Conservation (phyloP, 2,797 vertebrate species). For the Monodelphis domestica region DNA sequence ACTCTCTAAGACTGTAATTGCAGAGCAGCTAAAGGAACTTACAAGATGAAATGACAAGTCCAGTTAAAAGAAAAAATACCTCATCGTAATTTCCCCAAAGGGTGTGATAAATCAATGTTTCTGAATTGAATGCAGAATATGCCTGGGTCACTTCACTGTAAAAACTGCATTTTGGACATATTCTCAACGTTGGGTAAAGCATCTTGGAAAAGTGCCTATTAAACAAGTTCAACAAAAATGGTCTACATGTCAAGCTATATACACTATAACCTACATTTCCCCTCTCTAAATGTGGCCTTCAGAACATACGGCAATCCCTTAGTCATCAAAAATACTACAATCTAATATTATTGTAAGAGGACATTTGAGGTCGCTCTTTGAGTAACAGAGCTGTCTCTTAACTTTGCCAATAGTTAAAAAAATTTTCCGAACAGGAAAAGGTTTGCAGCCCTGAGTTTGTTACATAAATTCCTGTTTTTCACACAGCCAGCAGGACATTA, state of each 20-base stretch:
- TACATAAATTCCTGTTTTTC: conserved; percentile 91
- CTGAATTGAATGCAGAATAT: not conserved
- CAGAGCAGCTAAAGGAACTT: not conserved
- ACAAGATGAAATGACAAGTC: not conserved
- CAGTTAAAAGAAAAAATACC: not conserved
- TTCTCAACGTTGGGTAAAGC: conserved; percentile 53
- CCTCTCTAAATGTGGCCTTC: conserved; percentile 24
- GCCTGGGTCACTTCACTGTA: not conserved
- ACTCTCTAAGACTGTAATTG: not conserved
- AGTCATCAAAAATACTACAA: conserved; percentile 86
- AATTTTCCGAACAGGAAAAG: conserved; percentile 87
- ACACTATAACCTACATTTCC: conserved; percentile 21
- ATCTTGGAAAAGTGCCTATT: conserved; percentile 69
- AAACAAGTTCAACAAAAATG: conserved; percentile 63
- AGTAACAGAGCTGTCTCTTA: conserved; percentile 84
- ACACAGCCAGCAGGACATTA: conserved; percentile 82
- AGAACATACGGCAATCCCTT: conserved; percentile 78
- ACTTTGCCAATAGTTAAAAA: conserved; percentile 86
- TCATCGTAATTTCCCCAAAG: not conserved
- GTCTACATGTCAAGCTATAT: conserved; percentile 23
- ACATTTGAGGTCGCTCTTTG: conserved; percentile 87
- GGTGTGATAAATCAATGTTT: not conserved
- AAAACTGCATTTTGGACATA: conserved; percentile 68
- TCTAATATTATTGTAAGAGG: conserved; percentile 85
- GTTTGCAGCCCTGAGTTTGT: conserved; percentile 84